phyloP scores from a whole-genome alignment of 2,888 invertebrate species.

The Plagodis dolabraria region DNA sequence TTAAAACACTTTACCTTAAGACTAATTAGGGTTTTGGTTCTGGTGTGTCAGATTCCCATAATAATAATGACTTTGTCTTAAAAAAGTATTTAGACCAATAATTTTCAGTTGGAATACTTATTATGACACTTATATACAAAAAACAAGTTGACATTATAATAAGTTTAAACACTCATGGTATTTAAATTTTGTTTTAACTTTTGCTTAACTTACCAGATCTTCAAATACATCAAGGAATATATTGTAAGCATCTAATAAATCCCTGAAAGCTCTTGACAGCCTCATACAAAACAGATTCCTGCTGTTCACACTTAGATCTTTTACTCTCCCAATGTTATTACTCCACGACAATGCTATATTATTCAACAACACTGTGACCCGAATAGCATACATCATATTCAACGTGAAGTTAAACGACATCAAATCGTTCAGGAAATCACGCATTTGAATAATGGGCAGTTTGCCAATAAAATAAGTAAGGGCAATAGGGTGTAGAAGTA shows the following conservation, averaged over 20 bases:
- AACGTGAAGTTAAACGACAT: constrained; percentile 3
- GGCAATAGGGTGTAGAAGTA: not conserved
- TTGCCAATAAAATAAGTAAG: not conserved
- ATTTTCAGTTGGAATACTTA: too few species aligned
- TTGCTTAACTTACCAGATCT: constrained; percentile 20
- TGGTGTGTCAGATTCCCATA: too few species aligned
- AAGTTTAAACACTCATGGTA: too few species aligned
- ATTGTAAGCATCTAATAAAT: constrained; percentile 23
- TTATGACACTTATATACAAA: too few species aligned
- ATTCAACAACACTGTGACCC: constrained; percentile 10
- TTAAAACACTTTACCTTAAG: too few species aligned
- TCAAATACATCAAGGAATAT: constrained; percentile 22
- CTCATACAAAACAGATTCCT: constrained; percentile 6
- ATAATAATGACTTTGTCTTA: too few species aligned
- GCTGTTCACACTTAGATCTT: not conserved
- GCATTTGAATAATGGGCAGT: not conserved
- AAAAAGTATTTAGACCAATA: too few species aligned
- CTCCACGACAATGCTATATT: not conserved
- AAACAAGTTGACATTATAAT: too few species aligned
- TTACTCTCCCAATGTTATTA: not conserved
- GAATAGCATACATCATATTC: constrained; percentile 15
- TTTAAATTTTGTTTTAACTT: too few species aligned
- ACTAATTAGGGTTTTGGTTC: too few species aligned
- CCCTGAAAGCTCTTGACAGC: constrained; percentile 13
- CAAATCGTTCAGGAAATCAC: not conserved